Conservation (phyloP, 2,113 vertebrate species). For the Falco punctatus region DNA sequence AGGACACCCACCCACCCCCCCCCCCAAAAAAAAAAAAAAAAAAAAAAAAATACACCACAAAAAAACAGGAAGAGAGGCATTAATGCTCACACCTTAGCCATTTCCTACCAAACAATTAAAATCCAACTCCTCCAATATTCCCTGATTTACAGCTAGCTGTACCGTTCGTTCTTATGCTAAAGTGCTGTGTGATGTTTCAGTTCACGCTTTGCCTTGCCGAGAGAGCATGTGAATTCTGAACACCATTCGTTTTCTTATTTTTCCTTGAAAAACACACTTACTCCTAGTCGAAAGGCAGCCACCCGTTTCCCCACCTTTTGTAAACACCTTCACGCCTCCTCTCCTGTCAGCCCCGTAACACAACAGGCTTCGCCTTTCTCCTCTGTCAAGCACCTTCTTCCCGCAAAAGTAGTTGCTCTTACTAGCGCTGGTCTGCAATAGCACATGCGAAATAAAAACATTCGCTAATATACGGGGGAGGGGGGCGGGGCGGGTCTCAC, state of each 20-base stretch:
- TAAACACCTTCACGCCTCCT: not conserved
- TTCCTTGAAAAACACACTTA: not conserved
- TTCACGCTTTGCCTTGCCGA: not conserved
- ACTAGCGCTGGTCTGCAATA: rapidly evolving
- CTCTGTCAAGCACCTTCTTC: no score
- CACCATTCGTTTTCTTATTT: not conserved
- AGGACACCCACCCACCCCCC: no score
- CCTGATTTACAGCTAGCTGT: not conserved
- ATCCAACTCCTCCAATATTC: not conserved
- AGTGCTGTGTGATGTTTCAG: not conserved
- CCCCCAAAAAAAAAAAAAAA: no score
- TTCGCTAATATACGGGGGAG: rapidly evolving
- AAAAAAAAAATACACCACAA: no score
- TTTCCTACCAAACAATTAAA: not conserved
- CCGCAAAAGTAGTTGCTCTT: rapidly evolving
- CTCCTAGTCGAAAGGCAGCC: not conserved
- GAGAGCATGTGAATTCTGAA: rapidly evolving
- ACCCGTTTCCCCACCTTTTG: not conserved
- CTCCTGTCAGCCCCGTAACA: not conserved
- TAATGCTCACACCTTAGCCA: not conserved
- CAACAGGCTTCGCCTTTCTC: rapidly evolving
- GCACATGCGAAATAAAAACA: not conserved
- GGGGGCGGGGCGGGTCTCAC: no score
- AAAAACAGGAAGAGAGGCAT: not conserved
- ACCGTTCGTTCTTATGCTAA: not conserved